phyloP scores from a whole-genome alignment of 1,140 invertebrate species.

The Nasonia vitripennis region DNA sequence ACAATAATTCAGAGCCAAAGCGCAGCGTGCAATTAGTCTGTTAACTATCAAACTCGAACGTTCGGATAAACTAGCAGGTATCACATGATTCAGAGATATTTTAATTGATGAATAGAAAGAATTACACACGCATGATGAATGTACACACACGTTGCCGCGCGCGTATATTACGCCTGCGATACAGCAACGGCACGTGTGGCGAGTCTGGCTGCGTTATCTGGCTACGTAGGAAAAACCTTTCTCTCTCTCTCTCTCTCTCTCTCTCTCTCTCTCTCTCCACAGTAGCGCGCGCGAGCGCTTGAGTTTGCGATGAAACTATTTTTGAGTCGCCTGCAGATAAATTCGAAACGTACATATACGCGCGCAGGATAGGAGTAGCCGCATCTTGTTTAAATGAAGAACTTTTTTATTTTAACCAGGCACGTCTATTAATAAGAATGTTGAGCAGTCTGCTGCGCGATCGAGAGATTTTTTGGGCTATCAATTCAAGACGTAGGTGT shows the following conservation, averaged over 20 bases:
- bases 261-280: constrained; percentile 9
- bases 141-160: neutral
- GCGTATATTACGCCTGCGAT: neutral
- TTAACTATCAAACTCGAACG: no score
- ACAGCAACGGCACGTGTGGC: neutral
- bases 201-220: constrained; percentile 16
- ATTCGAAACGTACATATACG: neutral
- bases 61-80: neutral
- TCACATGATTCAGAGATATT: constrained; percentile 19
- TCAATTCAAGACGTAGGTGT: neutral
- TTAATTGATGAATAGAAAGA: constrained; percentile 35
- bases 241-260: neutral
- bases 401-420: neutral
- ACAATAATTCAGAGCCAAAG: no score
- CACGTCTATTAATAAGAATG: neutral
- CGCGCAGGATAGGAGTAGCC: neutral
- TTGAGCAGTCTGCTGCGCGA: neutral
- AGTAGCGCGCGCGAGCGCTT: constrained; percentile 10
- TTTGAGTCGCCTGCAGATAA: constrained; percentile 12
- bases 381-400: constrained; percentile 2
- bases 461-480: neutral
- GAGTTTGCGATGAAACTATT: constrained; percentile 43
- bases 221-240: constrained; percentile 31
- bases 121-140: neutral
- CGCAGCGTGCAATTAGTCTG: no score